Evolutionary conservation across 2,113 vertebrate species (phyloP).

Genomic region (Corythornis madagascariensis): DNA sequence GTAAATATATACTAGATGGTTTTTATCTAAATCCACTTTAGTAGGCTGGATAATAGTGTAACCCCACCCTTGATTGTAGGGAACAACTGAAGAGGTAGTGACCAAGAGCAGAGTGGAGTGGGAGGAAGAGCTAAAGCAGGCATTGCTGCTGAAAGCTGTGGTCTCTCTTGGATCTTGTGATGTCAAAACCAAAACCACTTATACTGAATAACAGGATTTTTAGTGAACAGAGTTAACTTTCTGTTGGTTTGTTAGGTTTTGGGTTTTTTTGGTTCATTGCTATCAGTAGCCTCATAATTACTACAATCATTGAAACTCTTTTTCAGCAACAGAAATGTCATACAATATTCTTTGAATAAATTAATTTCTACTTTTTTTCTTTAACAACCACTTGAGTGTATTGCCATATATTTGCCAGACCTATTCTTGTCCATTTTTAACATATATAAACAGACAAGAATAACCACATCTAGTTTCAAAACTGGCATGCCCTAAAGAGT

Average conservation of each 20-base stretch:
- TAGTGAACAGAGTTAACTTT: neutral
- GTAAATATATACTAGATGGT: neutral
- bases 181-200: neutral
- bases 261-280: neutral
- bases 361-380: neutral
- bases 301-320: neutral
- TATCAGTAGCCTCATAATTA: neutral
- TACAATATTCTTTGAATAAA: neutral
- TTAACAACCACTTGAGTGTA: neutral
- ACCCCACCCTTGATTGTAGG: neutral
- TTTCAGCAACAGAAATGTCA: neutral
- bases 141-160: too few species aligned
- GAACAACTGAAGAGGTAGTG: neutral
- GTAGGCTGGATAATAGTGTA: neutral
- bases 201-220: neutral
- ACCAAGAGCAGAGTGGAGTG: neutral
- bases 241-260: too few species aligned
- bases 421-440: neutral
- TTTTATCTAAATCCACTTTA: neutral
- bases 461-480: neutral
- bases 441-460: neutral
- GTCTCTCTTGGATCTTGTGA: neutral
- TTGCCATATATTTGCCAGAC: neutral
- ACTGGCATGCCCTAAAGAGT: neutral
- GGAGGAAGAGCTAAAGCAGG: neutral